phyloP scores from a whole-genome alignment of 2,797 vertebrate species.

The Buphagus erythrorhynchus region DNA sequence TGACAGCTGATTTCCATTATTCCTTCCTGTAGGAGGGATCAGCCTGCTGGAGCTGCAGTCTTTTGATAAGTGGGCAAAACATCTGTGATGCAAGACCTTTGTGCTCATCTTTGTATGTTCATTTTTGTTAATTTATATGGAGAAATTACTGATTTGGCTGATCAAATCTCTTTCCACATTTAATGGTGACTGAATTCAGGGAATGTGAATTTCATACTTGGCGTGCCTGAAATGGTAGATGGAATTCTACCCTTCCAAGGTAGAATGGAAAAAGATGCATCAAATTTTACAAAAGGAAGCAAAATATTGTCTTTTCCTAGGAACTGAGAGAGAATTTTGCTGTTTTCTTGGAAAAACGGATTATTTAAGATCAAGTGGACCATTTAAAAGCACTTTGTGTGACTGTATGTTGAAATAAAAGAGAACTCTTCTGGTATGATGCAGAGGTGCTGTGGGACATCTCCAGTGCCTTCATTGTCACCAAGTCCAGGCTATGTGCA shows the following conservation, averaged over 20 bases:
- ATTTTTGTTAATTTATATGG: neutral
- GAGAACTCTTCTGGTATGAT: neutral
- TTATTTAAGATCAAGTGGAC: fast-evolving
- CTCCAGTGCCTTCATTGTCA: neutral
- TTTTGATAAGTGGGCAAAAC: neutral
- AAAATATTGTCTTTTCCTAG: neutral
- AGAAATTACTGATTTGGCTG: neutral
- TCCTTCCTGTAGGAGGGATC: neutral
- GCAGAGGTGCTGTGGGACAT: neutral
- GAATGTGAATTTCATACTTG: neutral
- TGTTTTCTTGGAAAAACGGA: neutral
- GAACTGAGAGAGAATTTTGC: neutral
- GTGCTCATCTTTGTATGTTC: neutral
- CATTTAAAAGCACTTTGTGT: neutral
- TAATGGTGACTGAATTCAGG: neutral
- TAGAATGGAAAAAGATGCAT: neutral
- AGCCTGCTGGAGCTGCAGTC: neutral
- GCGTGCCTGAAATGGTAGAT: neutral
- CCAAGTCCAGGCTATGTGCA: neutral
- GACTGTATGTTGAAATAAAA: neutral
- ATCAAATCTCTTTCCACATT: neutral
- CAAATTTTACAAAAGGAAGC: neutral
- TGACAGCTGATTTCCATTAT: neutral
- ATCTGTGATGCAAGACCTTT: neutral
- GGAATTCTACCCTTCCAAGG: neutral